phyloP scores from a whole-genome alignment of 2,113 vertebrate genomes.

The Isichthys henryi region DNA sequence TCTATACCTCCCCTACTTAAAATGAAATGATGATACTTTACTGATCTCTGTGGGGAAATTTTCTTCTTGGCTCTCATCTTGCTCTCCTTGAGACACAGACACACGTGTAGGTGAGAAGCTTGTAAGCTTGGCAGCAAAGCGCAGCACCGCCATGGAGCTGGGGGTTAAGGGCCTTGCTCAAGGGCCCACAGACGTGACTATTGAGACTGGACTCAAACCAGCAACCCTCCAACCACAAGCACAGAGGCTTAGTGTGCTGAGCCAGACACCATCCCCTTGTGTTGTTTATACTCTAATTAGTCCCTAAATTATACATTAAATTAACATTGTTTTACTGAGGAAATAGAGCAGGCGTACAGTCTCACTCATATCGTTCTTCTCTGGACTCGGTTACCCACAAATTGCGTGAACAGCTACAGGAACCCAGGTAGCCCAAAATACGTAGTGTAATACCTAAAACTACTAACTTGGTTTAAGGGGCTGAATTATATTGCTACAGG shows the following conservation, averaged over 20 bases:
- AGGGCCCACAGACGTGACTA: not conserved
- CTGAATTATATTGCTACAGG: not conserved
- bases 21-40: no score
- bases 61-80: no score
- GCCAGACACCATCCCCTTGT: not conserved
- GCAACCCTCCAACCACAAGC: not conserved
- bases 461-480: not conserved
- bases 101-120: no score
- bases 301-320: not conserved
- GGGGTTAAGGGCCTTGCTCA: no score
- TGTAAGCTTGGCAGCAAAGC: no score
- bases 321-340: not conserved
- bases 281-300: not conserved
- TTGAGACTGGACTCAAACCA: not conserved
- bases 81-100: no score
- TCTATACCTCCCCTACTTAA: no score
- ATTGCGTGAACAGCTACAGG: not conserved
- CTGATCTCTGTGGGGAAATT: no score
- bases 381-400: not conserved
- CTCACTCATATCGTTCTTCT: not conserved
- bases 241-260: no score
- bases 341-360: not conserved
- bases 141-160: no score
- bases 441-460: not conserved
- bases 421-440: not conserved